Conservation (phyloP, 92 coral and sea anemone species). For the Bergia sp. region DNA sequence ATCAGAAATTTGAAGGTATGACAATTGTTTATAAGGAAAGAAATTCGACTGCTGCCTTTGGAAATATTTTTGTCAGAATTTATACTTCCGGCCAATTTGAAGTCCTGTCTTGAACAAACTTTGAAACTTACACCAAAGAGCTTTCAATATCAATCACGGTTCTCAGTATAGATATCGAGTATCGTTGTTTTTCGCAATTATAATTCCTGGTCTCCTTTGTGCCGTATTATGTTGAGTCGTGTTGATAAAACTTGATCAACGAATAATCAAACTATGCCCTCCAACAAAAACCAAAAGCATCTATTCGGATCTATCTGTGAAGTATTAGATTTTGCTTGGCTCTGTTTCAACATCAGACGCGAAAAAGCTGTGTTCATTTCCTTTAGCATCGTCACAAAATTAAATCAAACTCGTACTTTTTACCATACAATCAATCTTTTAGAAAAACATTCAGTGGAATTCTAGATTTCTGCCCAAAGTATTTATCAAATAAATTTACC, state of each 20-base stretch:
- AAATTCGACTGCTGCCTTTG: neutral
- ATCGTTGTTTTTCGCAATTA: neutral
- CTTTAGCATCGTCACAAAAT: neutral
- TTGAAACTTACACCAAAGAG: neutral
- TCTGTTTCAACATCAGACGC: neutral
- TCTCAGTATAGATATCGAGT: neutral
- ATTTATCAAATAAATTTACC: neutral
- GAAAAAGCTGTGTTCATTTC: neutral
- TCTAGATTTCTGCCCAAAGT: neutral
- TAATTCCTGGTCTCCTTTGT: neutral
- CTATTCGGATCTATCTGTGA: neutral
- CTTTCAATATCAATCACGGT: too few relatives aligned
- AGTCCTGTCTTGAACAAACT: neutral
- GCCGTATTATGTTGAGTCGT: neutral
- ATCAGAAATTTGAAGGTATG: neutral
- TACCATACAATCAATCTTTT: neutral
- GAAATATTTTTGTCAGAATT: neutral
- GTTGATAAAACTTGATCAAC: neutral
- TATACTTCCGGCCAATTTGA: neutral
- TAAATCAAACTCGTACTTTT: neutral
- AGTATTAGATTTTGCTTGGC: neutral
- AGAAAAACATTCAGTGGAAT: neutral
- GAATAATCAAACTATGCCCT: neutral
- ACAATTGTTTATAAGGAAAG: neutral
- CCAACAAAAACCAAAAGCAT: neutral